Evolutionary conservation across 2,113 vertebrate genomes (phyloP), one percentile per base, ranked within the genome.

Genomic region (Phoenicopterus ruber): DNA sequence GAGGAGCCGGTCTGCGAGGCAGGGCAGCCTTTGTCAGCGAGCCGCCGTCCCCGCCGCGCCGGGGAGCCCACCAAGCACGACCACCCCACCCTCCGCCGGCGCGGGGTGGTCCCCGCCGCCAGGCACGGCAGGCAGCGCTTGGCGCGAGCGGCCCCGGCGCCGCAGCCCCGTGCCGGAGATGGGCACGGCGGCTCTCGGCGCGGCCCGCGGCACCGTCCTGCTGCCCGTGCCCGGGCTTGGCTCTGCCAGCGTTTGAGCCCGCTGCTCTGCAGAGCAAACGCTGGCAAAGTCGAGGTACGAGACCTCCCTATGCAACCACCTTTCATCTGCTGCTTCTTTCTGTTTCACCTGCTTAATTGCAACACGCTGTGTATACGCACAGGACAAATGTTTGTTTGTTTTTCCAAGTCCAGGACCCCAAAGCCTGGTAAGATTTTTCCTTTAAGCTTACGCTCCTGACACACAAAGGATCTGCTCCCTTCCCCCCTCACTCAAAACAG

Each of bases 151-250:
- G 29, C 18, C 12, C 6, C 2, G 9, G 16, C 31, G 19, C 40
- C 12, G 6, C 34, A 29, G 44, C 54, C 21, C 32, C 4, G 2
- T 8, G 28, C 47, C 9, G 16, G 22, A 49, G 54, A 28, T 2
- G 40, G 57, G 25, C 47, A 36, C 15, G 17, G 42, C 0, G 0
- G 26, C 42, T 31, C 54, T 38, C 0, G 3, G 52, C 70, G 44
- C 2, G 9, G 18, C 32, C 29, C 5, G 1, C 0, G n/a, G 61
- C 79, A 61, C 34, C 3, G 0, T 69, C 40, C n/a, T 22, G 57
- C 22, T 5, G 32, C n/a, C 8, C 0, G 13, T 42, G 63, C 63
- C 44, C 5, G 4, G 12, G 44, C 34, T n/a, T n/a, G n/a, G n/a
- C n/a, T 50, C 54, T 44, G 32, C 31, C 71, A 20, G 36, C 9